A percentile compares a stretch with the other conserved stretches of the same genome.
phyloP scores from a whole-genome alignment of 2,797 vertebrate genomes.

The Notamacropus eugenii region DNA sequence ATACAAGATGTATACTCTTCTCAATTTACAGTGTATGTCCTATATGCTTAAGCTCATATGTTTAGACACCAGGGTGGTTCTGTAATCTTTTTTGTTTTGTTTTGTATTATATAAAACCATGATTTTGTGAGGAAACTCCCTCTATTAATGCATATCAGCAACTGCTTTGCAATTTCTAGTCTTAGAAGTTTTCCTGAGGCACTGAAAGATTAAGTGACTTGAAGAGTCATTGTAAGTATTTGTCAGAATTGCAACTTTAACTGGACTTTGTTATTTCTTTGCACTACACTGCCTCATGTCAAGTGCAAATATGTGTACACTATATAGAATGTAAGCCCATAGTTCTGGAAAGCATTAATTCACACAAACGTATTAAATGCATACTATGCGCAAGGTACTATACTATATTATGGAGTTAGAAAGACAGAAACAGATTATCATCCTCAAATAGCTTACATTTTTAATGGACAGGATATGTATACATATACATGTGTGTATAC shows the following conservation, averaged over 20 bases:
- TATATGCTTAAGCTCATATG: not conserved
- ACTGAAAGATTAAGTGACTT: not conserved
- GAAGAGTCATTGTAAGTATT: not conserved
- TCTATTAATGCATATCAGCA: not conserved
- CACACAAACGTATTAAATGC: not conserved
- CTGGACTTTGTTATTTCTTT: not conserved
- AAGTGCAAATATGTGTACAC: not conserved
- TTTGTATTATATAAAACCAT: not conserved
- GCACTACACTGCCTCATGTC: not conserved
- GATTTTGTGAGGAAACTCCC: not conserved
- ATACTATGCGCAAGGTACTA: not conserved
- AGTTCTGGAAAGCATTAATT: not conserved
- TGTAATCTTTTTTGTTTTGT: not conserved
- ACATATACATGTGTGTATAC: too few species aligned
- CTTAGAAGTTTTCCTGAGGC: not conserved
- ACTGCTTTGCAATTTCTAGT: not conserved
- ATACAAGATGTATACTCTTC: not conserved
- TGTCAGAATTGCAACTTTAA: not conserved
- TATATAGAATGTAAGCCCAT: not conserved
- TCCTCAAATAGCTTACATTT: not conserved
- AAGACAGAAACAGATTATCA: slow-evolving; percentile 10
- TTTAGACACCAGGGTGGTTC: not conserved
- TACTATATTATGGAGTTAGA: not conserved
- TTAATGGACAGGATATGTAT: not conserved
- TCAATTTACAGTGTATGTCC: not conserved